Base-by-base conservation (phyloP, 2,113 vertebrate species). In the Ceyx cyanopectus region DNA sequence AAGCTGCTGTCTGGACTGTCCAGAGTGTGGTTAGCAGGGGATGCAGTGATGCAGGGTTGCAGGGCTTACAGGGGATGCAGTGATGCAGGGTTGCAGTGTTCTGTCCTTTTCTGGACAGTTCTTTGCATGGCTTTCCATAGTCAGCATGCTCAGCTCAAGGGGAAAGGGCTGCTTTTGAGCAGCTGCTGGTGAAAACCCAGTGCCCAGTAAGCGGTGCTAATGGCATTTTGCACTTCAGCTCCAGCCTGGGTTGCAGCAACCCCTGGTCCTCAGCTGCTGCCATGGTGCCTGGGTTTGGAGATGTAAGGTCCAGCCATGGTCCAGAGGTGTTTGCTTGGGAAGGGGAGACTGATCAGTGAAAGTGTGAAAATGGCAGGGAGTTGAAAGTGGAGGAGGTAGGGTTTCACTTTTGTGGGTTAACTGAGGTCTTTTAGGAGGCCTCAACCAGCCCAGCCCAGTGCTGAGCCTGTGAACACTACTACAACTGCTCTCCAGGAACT, bases 161-260 rank as follows among this genome's bases (percentile, higher is more conserved):
- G 34, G 32, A 66, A 13, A 16, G 15, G 50, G 62, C 22, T 84
- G 9, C 0, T n/a, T 73, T 61, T 72, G 48, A 37, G 88, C 50
- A 67, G 65, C 26, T 63, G 26, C 1, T 34, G 61, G 27, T 80
- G 53, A 56, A 85, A 85, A 51, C 6, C 6, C 20, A 12, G n/a
- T 46, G 40, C 11, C 0, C 0, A 2, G 4, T 46, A 54, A 10
- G 32, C 1, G 14, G 5, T 34, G 12, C 22, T 22, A 0, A 2
- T 14, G 27, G 17, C 27, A 40, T 40, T 63, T 63, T 63, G 26
- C 40, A 43, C 61, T 27, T 63, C 17, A 43, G 40, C 40, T 27
- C 41, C 37, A 29, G 61, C 19, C 40, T 7, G 12, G 18, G 9
- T 82, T 77, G 76, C 22, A 68, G 76, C 45, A 86, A 29, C 8